phyloP scores from a whole-genome alignment of 2,113 vertebrate genomes.

The Pseudopipra pipra region DNA sequence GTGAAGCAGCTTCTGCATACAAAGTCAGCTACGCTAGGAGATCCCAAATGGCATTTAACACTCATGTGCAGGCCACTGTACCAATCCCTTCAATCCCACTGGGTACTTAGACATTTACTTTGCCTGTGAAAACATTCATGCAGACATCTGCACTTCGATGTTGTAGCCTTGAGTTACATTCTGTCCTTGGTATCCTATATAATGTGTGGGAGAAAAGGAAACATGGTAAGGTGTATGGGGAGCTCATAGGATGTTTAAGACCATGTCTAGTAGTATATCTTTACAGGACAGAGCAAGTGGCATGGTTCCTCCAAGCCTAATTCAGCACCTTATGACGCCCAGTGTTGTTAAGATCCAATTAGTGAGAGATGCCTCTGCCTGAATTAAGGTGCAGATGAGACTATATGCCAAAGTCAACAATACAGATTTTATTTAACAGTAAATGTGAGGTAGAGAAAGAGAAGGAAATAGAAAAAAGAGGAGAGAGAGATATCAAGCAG shows the following conservation, averaged over 20 bases:
- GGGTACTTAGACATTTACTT: neutral
- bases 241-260: neutral
- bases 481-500: neutral
- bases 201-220: neutral
- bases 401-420: neutral
- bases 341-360: neutral
- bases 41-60: neutral
- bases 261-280: neutral
- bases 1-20: neutral
- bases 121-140: neutral
- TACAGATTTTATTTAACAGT: neutral
- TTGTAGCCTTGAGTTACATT: accelerated
- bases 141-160: neutral
- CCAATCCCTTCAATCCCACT: neutral
- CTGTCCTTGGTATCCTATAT: neutral
- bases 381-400: neutral
- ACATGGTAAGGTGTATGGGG: neutral
- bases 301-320: neutral
- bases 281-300: neutral
- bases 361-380: neutral
- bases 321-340: neutral
- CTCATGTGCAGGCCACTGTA: neutral
- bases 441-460: neutral
- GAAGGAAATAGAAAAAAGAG: neutral
- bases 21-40: neutral